Conservation (phyloP, 2,113 vertebrate species). For the Numida meleagris region DNA sequence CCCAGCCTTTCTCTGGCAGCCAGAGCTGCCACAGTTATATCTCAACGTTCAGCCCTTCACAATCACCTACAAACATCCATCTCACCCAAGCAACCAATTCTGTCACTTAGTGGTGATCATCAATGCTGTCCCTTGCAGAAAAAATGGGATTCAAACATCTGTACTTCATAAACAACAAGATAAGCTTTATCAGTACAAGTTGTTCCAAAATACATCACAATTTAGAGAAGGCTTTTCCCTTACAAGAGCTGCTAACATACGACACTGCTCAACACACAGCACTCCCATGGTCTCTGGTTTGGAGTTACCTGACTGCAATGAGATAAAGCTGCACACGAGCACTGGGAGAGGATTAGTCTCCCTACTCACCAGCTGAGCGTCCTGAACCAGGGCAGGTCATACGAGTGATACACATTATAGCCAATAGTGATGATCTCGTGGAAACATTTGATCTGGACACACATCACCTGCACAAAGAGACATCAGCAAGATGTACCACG, state of each 20-base stretch:
- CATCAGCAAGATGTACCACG: background rate
- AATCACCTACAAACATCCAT: background rate
- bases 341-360: background rate
- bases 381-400: slow-evolving; percentile 98
- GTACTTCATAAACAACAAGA: background rate
- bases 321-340: background rate
- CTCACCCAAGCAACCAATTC: background rate
- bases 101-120: background rate
- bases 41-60: background rate
- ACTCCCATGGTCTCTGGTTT: background rate
- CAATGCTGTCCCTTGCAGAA: background rate
- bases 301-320: background rate
- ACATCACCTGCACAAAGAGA: slow-evolving; percentile 86
- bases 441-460: slow-evolving; percentile 99
- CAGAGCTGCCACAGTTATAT: rapidly evolving
- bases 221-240: background rate
- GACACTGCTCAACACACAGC: background rate
- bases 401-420: slow-evolving; percentile 98
- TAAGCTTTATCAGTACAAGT: background rate
- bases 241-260: background rate
- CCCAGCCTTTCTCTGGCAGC: background rate
- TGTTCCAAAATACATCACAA: background rate
- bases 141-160: background rate
- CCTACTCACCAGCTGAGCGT: slow-evolving; percentile 93
- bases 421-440: slow-evolving; percentile 98